Evolutionary conservation across 2,888 invertebrate genomes (phyloP).

Genomic region (Latrodectus hesperus): DNA sequence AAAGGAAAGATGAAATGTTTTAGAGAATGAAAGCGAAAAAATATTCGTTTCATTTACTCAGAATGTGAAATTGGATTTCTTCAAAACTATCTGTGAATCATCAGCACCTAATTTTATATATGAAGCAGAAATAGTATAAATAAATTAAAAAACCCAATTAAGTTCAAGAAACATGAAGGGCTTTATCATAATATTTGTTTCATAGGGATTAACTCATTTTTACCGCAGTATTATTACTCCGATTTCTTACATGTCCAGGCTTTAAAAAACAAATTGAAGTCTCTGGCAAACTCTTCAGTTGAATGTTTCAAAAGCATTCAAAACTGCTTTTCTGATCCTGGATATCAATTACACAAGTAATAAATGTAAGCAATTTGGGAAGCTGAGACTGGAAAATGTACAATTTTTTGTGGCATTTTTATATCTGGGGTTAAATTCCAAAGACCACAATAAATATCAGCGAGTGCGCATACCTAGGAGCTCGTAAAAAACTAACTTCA

Average conservation of each 20-base stretch:
- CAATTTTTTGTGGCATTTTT: constrained; percentile 58
- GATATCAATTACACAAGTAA: constrained; percentile 44
- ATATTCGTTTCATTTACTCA: no score
- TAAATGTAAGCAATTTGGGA: constrained; percentile 39
- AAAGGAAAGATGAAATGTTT: no score
- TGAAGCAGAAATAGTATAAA: constrained; percentile 1
- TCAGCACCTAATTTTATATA: no score
- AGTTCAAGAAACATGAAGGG: neutral
- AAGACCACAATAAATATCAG: constrained; percentile 34
- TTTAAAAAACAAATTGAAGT: no score
- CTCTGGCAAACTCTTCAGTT: no score
- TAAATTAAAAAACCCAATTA: neutral
- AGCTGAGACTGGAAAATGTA: constrained; percentile 36
- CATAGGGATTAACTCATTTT: no score
- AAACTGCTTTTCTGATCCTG: constrained; percentile 1
- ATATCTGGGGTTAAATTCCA: constrained; percentile 61
- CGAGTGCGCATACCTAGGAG: constrained; percentile 41
- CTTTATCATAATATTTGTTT: no score
- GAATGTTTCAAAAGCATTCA: neutral
- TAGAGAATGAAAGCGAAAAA: no score
- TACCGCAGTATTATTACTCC: no score
- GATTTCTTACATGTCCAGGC: no score
- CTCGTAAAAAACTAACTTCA: constrained; percentile 62
- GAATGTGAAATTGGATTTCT: no score
- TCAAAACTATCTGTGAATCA: no score